A percentile compares a stretch with the other conserved stretches of the same genome.
phyloP scores from a whole-genome alignment of 1,140 invertebrate genomes.

The Brachionus plicatilis region DNA sequence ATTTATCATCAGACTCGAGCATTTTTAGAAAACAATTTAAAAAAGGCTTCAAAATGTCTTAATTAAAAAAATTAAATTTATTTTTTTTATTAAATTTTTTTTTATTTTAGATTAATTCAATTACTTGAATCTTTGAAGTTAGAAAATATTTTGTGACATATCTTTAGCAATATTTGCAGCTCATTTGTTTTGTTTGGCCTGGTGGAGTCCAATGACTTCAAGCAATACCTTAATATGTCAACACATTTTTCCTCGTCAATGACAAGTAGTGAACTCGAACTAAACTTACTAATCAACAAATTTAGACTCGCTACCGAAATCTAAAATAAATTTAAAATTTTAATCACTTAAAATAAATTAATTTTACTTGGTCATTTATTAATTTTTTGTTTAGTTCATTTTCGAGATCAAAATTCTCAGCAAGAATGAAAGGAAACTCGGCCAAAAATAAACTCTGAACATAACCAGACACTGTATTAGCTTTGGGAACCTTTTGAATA shows the following conservation, averaged over 20 bases:
- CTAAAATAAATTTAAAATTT: background rate
- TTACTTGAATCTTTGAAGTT: background rate
- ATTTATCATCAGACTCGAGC: background rate
- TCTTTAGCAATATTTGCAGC: background rate
- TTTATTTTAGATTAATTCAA: background rate
- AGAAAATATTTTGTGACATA: background rate
- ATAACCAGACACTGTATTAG: background rate
- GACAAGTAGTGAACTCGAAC: background rate
- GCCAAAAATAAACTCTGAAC: background rate
- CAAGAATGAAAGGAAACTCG: background rate
- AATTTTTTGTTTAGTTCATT: constrained; percentile 27
- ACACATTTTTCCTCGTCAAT: constrained; percentile 23
- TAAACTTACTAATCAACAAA: constrained; percentile 16
- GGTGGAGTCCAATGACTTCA: background rate
- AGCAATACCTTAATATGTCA: background rate
- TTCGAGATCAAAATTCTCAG: constrained; percentile 5
- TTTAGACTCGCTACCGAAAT: background rate
- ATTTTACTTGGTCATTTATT: background rate
- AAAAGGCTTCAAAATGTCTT: constrained; percentile 12
- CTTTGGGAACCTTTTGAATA: background rate
- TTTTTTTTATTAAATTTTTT: background rate
- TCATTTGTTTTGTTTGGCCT: background rate
- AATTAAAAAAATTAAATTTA: background rate
- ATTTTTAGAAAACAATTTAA: background rate
- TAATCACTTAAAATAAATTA: background rate